Evolutionary conservation across 2,797 vertebrate genomes (phyloP), one percentile per base, ranked within the genome.

Genomic region (Sebastes elongatus): DNA sequence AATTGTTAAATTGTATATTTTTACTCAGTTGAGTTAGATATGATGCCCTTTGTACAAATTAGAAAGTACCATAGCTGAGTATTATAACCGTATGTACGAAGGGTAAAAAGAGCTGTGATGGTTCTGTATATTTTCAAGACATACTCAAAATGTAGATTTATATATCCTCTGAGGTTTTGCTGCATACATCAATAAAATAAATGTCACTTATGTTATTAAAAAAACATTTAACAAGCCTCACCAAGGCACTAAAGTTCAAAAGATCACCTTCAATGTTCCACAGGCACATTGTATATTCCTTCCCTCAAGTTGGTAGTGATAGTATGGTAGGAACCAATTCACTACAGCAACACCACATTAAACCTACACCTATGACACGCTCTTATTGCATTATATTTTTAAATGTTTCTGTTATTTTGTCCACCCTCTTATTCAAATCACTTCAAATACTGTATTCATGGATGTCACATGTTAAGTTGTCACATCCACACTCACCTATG

Each of bases 401-500:
- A 62, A 62, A 33, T 33, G 20, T 33, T 13, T 10, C 20, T 65
- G 8, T 59, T 59, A 72, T 52, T 67, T 66, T 73, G 30, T 61
- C 55, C 16, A 52, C 11, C 76, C 23, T 59, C 7, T 10, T 2
- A 10, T 28, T 32, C 25, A 42, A 28, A 13, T 49, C 27, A 2
- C 30, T 38, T 5, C n/a, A 49, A 23, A 61, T 10, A 64, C 7
- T 38, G 18, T n/a, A 20, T 35, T 10, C 14, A 35, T 18, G 35
- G 25, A 22, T 10, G 42, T n/a, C 25, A 49, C 8, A 42, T n/a
- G 16, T 14, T 8, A 57, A 27, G 8, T 5, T 16, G 11, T 56
- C 20, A 53, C 52, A n/a, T 16, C 13, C 56, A 11, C 65, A 70
- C 89, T 71, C 96, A 98, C 98, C 98, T 60, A 98, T 98, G 60